phyloP scores from a whole-genome alignment of 2,888 invertebrate species.

The Agrilus biguttatus region DNA sequence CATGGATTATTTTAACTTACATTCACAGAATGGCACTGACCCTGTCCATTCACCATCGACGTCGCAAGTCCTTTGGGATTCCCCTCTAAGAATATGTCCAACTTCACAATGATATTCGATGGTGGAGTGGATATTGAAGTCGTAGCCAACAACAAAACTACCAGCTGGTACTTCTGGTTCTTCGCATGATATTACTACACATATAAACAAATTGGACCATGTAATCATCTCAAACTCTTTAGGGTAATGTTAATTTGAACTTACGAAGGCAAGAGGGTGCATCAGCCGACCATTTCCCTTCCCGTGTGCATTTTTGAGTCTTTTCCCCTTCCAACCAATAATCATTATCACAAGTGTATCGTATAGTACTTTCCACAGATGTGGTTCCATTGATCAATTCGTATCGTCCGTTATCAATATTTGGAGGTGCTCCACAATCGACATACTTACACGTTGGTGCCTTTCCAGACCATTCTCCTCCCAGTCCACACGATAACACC shows the following conservation, averaged over 20 bases:
- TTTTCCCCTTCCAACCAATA: conserved; percentile 67
- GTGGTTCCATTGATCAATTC: conserved; percentile 64
- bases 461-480: conserved; percentile 71
- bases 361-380: conserved; percentile 63
- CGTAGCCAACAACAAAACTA: conserved; percentile 77
- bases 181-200: conserved; percentile 66
- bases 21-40: conserved; percentile 68
- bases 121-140: conserved; percentile 74
- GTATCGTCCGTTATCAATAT: conserved; percentile 62
- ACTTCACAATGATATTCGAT: conserved; percentile 81
- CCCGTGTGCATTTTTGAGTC: conserved; percentile 58
- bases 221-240: background rate
- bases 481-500: conserved; percentile 70
- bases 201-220: background rate
- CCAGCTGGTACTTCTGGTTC: conserved; percentile 77
- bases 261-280: conserved; percentile 76
- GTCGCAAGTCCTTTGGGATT: conserved; percentile 53
- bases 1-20: conserved; percentile 34
- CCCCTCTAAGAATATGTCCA: conserved; percentile 67
- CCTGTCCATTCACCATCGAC: conserved; percentile 74
- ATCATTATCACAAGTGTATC: conserved; percentile 68
- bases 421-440: conserved; percentile 71
- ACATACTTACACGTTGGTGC: conserved; percentile 75
- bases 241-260: conserved; percentile 16
- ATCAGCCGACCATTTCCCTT: conserved; percentile 78